phyloP scores from a whole-genome alignment of 2,797 vertebrate genomes.

The Nannoperca obscura region DNA sequence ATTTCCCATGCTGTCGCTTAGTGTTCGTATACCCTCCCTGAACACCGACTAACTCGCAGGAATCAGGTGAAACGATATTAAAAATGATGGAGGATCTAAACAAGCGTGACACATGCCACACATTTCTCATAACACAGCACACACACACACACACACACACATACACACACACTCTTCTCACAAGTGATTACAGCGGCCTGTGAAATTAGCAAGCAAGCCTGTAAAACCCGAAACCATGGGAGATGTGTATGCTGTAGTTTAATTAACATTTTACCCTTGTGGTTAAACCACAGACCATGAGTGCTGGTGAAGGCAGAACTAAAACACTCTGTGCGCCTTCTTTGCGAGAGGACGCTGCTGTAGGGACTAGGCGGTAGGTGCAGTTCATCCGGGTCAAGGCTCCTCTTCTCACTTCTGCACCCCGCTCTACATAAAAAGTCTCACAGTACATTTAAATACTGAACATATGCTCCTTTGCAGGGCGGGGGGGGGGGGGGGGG shows the following conservation, averaged over 20 bases:
- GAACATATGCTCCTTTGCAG: background rate
- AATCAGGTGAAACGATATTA: conserved; percentile 50
- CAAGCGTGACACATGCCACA: conserved; percentile 51
- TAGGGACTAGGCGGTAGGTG: conserved; percentile 30
- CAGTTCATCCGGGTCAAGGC: conserved; percentile 28
- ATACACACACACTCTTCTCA: too few species aligned
- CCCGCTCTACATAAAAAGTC: background rate
- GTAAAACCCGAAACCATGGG: conserved; percentile 72
- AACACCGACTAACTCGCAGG: conserved; percentile 37
- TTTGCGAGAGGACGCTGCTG: conserved; percentile 54
- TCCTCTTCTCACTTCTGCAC: conserved; percentile 22
- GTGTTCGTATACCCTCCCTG: conserved; percentile 48
- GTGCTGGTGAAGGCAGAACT: conserved; percentile 54
- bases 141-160: too few species aligned
- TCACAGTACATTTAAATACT: background rate
- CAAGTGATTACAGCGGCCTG: conserved; percentile 69
- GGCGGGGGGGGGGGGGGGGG: too few species aligned
- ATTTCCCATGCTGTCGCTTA: conserved; percentile 65
- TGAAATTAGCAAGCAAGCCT: conserved; percentile 80
- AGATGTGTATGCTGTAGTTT: conserved; percentile 70
- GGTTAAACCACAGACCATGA: conserved; percentile 79
- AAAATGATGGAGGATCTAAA: conserved; percentile 47
- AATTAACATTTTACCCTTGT: conserved; percentile 78
- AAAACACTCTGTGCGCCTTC: conserved; percentile 56
- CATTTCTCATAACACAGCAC: conserved; percentile 44